Evolutionary conservation across 2,888 invertebrate species (phyloP).

Genomic region (Adineta ricciae): DNA sequence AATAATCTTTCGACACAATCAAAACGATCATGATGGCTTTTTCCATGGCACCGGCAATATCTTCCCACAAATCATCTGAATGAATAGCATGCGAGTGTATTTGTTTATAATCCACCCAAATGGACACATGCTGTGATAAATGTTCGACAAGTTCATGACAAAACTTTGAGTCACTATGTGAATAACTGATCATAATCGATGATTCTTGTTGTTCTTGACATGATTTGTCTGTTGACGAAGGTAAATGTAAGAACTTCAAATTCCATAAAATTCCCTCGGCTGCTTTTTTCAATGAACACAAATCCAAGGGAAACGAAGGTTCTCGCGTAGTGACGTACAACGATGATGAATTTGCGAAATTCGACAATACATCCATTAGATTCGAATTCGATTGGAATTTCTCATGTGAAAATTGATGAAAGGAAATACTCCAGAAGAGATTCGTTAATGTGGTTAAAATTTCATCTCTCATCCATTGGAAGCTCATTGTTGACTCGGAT

Average conservation of each 20-base stretch:
- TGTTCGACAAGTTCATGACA: too few species aligned
- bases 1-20: not conserved
- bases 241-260: not conserved
- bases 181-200: too few species aligned
- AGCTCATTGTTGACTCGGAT: not conserved
- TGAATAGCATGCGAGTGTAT: not conserved
- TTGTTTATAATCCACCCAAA: too few species aligned
- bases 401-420: not conserved
- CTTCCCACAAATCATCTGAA: slow-evolving; percentile 9
- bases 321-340: not conserved
- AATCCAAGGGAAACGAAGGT: not conserved
- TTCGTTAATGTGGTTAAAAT: not conserved
- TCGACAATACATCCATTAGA: not conserved
- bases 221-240: too few species aligned
- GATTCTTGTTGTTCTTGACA: too few species aligned
- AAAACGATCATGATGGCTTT: not conserved
- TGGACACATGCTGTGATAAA: too few species aligned
- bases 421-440: not conserved
- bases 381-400: not conserved
- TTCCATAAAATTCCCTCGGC: too few species aligned
- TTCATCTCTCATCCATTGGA: not conserved
- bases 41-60: not conserved
- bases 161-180: too few species aligned
- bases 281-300: too few species aligned
- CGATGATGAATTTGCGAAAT: not conserved